Evolutionary conservation across 2,888 invertebrate species (phyloP), one percentile per base, ranked within the genome.

Genomic region (Synanthedon vespiformis): DNA sequence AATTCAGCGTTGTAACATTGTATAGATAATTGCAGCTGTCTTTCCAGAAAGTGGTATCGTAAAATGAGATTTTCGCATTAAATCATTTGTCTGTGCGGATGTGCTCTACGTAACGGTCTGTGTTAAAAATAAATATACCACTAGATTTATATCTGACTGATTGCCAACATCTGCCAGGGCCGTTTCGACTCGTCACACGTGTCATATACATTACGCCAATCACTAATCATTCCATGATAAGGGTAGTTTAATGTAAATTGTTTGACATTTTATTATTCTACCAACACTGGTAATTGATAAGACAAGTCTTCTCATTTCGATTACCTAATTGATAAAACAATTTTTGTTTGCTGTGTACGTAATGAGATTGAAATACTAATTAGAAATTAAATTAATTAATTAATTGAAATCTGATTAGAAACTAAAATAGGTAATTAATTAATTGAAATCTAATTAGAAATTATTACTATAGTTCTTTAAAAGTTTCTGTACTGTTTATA

Each of bases 41-140:
- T 34, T 34, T 44, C 11, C 44, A n/a, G 44, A 14, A 44, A 44
- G 14, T 12, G 14, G 14, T 13, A 44, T 44, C 12, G 13, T 34
- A 44, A 12, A 44, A 44, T 6, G 12, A 44, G 44, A 44, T 44
- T 44, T 44, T 44, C 44, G n/a, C 44, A 44, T 14, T 44, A 44
- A 44, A 44, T 44, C 44, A 44, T 6, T 13, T 13, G 44, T 13
- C 44, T 44, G 34, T 34, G n/a, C 44, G 44, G 44, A 12, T 44
- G 44, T 12, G 14, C n/a, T 44, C 44, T 41, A 41, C 41, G 41
- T 41, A 41, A 13, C 41, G 13, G 41, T 22, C 22, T 34, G 10
- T 34, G 34, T 44, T 44, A 14, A 44, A 44, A 34, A 52, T 63
- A 65, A 68, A 66, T 68, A 67, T 44, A 44, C 44, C 14, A 14